Evolutionary conservation across 2,888 invertebrate genomes (phyloP), one percentile per base, ranked within the genome.

Genomic region (Aspidiotus destructor): DNA sequence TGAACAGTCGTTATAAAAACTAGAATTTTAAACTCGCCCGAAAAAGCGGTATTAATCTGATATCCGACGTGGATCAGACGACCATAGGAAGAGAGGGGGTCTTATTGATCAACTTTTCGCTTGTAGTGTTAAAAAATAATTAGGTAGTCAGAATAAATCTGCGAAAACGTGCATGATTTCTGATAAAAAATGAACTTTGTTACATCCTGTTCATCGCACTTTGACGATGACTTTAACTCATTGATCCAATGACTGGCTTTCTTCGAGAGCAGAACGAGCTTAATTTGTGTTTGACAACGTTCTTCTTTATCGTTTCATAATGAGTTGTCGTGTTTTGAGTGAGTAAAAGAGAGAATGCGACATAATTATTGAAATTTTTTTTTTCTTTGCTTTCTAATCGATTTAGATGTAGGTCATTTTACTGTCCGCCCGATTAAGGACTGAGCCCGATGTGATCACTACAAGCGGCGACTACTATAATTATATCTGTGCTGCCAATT

Each of bases 391-490:
- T 8, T 44, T 44, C 13, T 44, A 8, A 13, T 44, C 48, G 13
- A 44, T 44, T 44, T 13, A 13, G 48, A 48, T 48, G 48, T 48
- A 48, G 48, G n/a, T 48, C 48, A 44, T 44, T 44, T 44, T 44
- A 44, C 6, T n/a, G 48, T 48, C 48, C 48, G 13, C 48, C 48
- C 48, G 48, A 44, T 44, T 44, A n/a, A n/a, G n/a, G n/a, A n/a
- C n/a, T n/a, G n/a, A n/a, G n/a, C n/a, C n/a, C n/a, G n/a, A n/a
- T n/a, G n/a, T 44, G 48, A 44, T 44, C 48, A 44, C 48, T 44
- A 44, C 48, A 44, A 44, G 48, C 48, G 48, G 48, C 48, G 48
- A 44, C 48, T 44, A 44, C 48, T 44, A 13, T 44, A 44, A 48
- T n/a, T 48, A 28, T 28, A 28, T 28, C 28, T 28, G 28, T 28